A percentile compares a stretch with the other conserved stretches of the same genome.
Evolutionary conservation across 2,113 vertebrate genomes (phyloP).

Genomic region (Vicugna pacos): DNA sequence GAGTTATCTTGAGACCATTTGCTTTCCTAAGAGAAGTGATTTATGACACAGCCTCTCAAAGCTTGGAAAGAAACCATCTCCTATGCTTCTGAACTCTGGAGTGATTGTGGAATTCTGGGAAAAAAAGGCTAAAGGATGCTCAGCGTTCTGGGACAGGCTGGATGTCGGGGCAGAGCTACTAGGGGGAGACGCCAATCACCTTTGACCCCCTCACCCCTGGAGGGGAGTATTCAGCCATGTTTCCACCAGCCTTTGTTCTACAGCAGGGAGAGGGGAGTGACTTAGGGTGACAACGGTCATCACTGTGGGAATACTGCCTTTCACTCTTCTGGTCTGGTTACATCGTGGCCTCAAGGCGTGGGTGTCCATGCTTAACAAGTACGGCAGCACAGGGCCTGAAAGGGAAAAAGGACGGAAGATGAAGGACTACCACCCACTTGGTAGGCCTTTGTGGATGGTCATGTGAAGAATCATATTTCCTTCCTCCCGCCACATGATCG

Average conservation of each 20-base stretch:
- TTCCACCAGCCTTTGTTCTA: not conserved
- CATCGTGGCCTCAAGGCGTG: not conserved
- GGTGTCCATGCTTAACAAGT: not conserved
- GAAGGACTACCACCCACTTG: not conserved
- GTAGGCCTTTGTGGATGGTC: not conserved
- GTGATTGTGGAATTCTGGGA: not conserved
- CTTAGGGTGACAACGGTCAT: not conserved
- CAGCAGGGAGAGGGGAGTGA: too few species aligned
- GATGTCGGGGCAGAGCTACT: not conserved
- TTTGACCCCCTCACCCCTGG: not conserved
- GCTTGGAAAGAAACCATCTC: not conserved
- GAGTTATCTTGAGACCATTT: not conserved
- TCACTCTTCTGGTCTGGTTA: not conserved
- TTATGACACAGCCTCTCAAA: not conserved
- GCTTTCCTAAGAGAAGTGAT: not conserved
- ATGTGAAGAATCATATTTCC: not conserved
- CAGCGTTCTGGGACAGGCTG: not conserved
- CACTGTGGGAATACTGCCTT: not conserved
- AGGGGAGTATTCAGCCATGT: not conserved
- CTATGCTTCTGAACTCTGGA: not conserved
- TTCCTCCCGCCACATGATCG: not conserved
- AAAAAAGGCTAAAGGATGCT: not conserved
- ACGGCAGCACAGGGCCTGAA: not conserved
- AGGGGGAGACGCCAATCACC: not conserved
- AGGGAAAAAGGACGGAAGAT: not conserved